These are phyloP conservation scores for Lepidurus arcticus DNA, from an alignment of 1,140 invertebrate genomes.

Conservation along the genomic window DNA sequence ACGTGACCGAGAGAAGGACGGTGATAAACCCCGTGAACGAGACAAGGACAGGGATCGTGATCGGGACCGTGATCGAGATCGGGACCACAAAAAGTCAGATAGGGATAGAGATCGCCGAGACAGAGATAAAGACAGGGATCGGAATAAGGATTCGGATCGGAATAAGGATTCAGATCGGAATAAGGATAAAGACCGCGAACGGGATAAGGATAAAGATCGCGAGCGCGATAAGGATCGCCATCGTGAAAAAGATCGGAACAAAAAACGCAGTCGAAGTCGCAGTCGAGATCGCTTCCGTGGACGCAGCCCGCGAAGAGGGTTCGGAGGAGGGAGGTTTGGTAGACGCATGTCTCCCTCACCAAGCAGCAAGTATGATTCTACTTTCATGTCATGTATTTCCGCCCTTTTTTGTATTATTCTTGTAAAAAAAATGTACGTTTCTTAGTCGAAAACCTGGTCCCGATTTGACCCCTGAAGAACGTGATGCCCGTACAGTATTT, in stretches of 20 bases:
- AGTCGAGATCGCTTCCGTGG: slow-evolving; percentile 27
- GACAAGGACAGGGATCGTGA: slow-evolving; percentile 39
- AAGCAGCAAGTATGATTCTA: slow-evolving; percentile 27
- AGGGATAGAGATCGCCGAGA: slow-evolving; percentile 44
- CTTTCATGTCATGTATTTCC: slow-evolving; percentile 31
- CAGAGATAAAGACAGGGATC: slow-evolving; percentile 31
- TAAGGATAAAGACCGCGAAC: slow-evolving; percentile 36
- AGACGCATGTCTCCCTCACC: slow-evolving; percentile 27
- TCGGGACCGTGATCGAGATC: slow-evolving; percentile 43
- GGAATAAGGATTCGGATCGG: slow-evolving; percentile 43
- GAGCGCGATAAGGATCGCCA: slow-evolving; percentile 35
- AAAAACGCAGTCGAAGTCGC: slow-evolving; percentile 29
- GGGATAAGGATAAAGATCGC: slow-evolving; percentile 37
- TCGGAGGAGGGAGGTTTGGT: slow-evolving; percentile 18
- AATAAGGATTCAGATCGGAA: slow-evolving; percentile 35
- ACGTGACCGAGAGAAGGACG: slow-evolving; percentile 33
- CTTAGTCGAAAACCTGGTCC: slow-evolving; percentile 40
- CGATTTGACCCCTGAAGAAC: slow-evolving; percentile 92
- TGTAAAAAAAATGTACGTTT: neutral
- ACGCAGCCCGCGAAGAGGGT: slow-evolving; percentile 28
- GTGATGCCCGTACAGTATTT: slow-evolving; percentile 96
- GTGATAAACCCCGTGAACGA: slow-evolving; percentile 45
- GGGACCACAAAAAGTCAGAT: slow-evolving; percentile 41
- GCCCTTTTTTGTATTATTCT: neutral
- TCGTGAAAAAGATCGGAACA: slow-evolving; percentile 33